Conservation (phyloP, 2,797 vertebrate genomes). For the Aeoliscus strigatus region DNA sequence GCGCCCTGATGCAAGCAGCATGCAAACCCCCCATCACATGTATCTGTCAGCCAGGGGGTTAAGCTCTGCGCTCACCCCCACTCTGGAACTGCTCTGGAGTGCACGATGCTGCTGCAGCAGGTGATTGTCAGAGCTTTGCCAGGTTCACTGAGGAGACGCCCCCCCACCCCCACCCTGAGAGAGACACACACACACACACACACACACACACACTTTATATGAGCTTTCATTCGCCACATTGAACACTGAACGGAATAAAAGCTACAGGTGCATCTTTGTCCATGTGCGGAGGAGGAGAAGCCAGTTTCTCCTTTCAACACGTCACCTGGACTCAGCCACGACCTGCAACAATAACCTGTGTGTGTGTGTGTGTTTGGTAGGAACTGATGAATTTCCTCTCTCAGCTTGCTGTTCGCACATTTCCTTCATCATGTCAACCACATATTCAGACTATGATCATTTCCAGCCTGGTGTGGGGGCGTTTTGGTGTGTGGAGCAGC, state of each 20-base stretch:
- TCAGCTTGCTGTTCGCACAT: conserved; percentile 52
- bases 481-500: conserved; percentile 38
- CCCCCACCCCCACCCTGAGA: no score
- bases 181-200: no score
- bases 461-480: conserved; percentile 33
- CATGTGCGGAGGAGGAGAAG: conserved; percentile 35
- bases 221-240: conserved; percentile 42
- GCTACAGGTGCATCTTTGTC: conserved; percentile 51
- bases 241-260: conserved; percentile 30
- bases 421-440: conserved; percentile 50
- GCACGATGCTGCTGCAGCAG: conserved; percentile 48
- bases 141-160: conserved; percentile 35
- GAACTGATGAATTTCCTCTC: no score
- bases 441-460: conserved; percentile 51
- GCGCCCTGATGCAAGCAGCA: conserved; percentile 79
- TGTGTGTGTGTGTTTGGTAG: conserved; percentile 63
- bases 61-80: conserved; percentile 58
- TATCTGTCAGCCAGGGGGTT: conserved; percentile 66
- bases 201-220: no score
- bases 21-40: conserved; percentile 76
- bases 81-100: conserved; percentile 51
- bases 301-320: no score
- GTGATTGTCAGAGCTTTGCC: conserved; percentile 44
- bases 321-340: conserved; percentile 48
- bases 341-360: conserved; percentile 63